Conservation (phyloP, 2,888 invertebrate genomes). For the Tridacna crocea region DNA sequence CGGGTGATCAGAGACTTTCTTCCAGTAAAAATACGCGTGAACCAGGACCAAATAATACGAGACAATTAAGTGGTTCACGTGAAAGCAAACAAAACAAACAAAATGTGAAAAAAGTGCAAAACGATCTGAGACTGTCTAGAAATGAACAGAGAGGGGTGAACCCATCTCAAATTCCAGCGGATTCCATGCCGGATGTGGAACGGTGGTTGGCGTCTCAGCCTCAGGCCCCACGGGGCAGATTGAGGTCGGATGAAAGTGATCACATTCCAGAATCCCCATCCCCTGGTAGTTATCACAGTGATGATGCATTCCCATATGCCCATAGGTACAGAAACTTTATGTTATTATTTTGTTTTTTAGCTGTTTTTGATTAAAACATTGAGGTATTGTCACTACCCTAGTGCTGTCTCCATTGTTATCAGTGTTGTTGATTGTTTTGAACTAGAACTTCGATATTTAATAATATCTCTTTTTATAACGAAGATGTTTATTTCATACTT, state of each 20-base stretch:
- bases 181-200: constrained; percentile 60
- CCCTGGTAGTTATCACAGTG: constrained; percentile 75
- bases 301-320: constrained; percentile 67
- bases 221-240: constrained; percentile 49
- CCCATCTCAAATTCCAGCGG: constrained; percentile 45
- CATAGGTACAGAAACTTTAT: constrained; percentile 44
- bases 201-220: constrained; percentile 58
- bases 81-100: constrained; percentile 38
- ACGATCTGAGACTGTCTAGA: constrained; percentile 15
- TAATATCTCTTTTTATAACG: no score
- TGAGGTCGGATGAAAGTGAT: constrained; percentile 57
- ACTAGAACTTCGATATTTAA: no score
- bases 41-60: constrained; percentile 1
- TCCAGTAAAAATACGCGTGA: neutral
- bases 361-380: no score
- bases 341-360: no score
- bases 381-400: no score
- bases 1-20: constrained; percentile 34
- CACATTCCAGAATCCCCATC: constrained; percentile 69
- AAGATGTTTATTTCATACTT: no score
- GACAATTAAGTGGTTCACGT: constrained; percentile 23
- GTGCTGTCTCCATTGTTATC: no score
- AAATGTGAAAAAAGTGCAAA: constrained; percentile 34
- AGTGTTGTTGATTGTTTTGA: no score
- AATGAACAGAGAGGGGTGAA: neutral